phyloP scores from a whole-genome alignment of 2,888 invertebrate species.

The Priocnemis perturbator region DNA sequence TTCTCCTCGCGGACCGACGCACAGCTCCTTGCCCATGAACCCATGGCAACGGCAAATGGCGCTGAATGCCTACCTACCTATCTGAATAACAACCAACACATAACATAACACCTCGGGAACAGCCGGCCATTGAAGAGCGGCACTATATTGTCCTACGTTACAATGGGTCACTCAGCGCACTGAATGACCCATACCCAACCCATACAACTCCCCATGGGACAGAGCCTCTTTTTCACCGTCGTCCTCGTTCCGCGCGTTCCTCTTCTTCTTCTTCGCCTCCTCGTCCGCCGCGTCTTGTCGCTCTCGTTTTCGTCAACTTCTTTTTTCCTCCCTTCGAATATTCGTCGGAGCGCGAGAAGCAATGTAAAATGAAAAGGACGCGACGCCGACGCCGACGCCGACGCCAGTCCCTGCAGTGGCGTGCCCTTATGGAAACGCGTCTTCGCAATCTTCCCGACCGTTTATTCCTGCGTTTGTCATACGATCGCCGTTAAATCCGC shows the following conservation, averaged over 20 bases:
- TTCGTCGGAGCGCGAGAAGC: constrained; percentile 6
- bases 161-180: constrained; percentile 69
- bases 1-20: not conserved
- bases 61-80: constrained; percentile 61
- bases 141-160: constrained; percentile 67
- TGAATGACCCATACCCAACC: constrained; percentile 65
- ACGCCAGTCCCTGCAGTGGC: not conserved
- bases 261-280: constrained; percentile 19
- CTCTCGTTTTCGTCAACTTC: constrained; percentile 1
- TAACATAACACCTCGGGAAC: constrained; percentile 71
- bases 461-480: no score
- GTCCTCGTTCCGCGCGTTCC: constrained; percentile 44
- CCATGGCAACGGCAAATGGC: constrained; percentile 49
- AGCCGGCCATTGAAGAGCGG: constrained; percentile 67
- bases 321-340: not conserved
- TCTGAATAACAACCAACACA: constrained; percentile 68
- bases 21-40: constrained; percentile 13
- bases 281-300: constrained; percentile 3
- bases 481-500: no score
- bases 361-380: not conserved
- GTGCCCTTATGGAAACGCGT: not conserved
- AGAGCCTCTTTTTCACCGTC: constrained; percentile 56
- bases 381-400: not conserved
- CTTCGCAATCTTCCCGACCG: no score
- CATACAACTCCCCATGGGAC: constrained; percentile 58